Conservation (phyloP, 1,140 invertebrate genomes). For the Diachasmimorpha longicaudata region DNA sequence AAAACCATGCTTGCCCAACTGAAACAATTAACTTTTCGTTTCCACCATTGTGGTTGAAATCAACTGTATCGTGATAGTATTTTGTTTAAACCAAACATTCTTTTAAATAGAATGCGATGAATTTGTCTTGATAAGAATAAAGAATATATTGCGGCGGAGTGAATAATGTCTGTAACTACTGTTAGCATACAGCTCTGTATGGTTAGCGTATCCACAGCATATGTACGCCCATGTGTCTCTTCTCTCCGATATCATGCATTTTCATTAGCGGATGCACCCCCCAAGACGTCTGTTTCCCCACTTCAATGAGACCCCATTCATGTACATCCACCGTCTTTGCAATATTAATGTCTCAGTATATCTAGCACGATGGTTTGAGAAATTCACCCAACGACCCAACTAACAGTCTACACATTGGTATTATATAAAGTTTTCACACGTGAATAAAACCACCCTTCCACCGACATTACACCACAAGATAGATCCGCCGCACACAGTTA, state of each 20-base stretch:
- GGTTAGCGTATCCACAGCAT: not conserved
- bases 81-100: not conserved
- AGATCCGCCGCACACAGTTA: not conserved
- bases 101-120: not conserved
- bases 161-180: not conserved
- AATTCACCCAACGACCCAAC: not conserved
- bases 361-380: not conserved
- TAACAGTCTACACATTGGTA: not conserved
- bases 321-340: not conserved
- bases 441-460: not conserved
- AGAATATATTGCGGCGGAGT: not conserved
- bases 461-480: not conserved
- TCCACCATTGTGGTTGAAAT: not conserved
- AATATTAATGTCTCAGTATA: not conserved
- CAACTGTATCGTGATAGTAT: not conserved
- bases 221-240: conserved; percentile 1
- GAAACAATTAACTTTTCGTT: not conserved
- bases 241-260: not conserved
- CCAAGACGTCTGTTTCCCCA: not conserved
- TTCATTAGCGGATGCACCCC: not conserved
- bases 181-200: not conserved
- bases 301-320: not conserved
- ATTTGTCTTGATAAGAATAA: no score
- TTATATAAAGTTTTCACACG: not conserved
- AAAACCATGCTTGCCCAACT: not conserved